Base-by-base conservation (phyloP, 2,113 vertebrate genomes). In the Tenrec ecaudatus region DNA sequence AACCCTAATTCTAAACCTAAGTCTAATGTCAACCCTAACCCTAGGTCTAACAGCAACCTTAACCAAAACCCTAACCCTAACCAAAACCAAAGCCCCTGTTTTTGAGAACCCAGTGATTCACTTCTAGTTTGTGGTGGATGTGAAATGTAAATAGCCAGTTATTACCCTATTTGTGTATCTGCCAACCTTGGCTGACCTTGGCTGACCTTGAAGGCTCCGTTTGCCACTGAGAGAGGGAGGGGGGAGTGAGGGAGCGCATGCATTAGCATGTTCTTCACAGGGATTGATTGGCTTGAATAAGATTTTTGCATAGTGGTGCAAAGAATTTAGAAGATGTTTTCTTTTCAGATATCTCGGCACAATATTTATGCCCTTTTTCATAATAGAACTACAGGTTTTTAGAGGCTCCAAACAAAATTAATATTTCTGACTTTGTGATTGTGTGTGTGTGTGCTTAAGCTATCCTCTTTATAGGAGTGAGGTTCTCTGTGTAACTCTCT, bases 281-380 rank as follows among this genome's bases (percentile, higher is more conserved):
- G n/a, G 86, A 92, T 11, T 75, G 66, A 71, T 82, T 58, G 92
- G 38, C 93, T 96, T 94, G 91, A 91, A 88, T 87, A 86, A 80
- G 82, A 86, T 73, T 87, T 95, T 92, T 89, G 31, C 11, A 27
- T 66, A 76, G 29, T 60, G 4, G 47, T 79, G 2, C 33, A 33
- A 92, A 75, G 73, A 92, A 90, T 76, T 77, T 31, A 86, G n/a
- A 94, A 85, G 36, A 36, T 64, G 5, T 71, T 66, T 91, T 68
- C 88, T 78, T n/a, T 19, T 69, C 89, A 75, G 86, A 82, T 77
- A 88, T 89, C 91, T n/a, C 64, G 86, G 47, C 58, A 60, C 22
- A 31, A 17, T 40, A 25, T 95, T 79, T 84, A 82, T 95, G 92
- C 22, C 17, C 27, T 60, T 89, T 73, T 89, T 62, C 15, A 3